A percentile compares a stretch with the other conserved stretches of the same genome.
Conservation (phyloP, 1,140 invertebrate genomes). For the Hormaphis cornu region DNA sequence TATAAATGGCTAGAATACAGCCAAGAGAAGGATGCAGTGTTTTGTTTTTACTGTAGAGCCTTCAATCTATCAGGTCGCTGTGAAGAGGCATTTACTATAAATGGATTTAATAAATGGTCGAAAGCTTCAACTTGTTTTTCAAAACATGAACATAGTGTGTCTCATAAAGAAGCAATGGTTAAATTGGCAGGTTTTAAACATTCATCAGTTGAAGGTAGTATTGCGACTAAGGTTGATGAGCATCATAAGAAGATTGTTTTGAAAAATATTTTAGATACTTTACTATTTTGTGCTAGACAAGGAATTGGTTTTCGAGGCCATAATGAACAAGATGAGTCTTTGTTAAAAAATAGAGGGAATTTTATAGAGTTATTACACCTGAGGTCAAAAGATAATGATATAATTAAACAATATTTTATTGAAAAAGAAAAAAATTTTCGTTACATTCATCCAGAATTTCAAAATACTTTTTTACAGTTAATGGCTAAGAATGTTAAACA, state of each 20-base stretch:
- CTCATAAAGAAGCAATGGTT: background rate
- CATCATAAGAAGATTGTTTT: background rate
- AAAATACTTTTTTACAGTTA: background rate
- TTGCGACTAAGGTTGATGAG: background rate
- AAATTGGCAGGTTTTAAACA: background rate
- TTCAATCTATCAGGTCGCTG: background rate
- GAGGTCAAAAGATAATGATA: constrained; percentile 5
- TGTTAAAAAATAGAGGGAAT: constrained; percentile 5
- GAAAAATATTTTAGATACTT: background rate
- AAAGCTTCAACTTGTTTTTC: background rate
- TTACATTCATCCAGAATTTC: background rate
- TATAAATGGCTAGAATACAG: background rate
- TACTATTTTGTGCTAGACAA: background rate
- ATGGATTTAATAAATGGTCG: background rate
- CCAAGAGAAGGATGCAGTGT: background rate
- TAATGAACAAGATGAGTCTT: background rate
- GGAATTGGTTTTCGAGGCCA: background rate
- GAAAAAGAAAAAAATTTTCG: constrained; percentile 10
- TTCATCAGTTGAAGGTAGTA: background rate
- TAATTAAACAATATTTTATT: constrained; percentile 19
- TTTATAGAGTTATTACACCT: background rate
- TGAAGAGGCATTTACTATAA: background rate
- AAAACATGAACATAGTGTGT: background rate
- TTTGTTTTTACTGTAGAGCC: background rate
- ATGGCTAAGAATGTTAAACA: background rate